A percentile compares a stretch with the other conserved stretches of the same genome.
phyloP scores from a whole-genome alignment of 2,797 vertebrate genomes.

The Helostoma temminkii region DNA sequence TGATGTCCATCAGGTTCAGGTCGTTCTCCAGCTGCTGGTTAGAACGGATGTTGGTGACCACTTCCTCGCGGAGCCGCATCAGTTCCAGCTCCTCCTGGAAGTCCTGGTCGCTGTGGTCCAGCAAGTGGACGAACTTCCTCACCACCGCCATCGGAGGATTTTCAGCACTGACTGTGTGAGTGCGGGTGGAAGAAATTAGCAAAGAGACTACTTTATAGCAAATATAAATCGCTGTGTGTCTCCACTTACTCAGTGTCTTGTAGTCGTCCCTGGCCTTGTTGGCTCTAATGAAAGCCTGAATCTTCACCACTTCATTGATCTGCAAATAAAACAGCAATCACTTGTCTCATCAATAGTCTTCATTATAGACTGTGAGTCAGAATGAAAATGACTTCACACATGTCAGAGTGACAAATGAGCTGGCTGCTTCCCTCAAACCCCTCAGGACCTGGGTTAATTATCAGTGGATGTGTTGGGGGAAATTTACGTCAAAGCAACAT shows the following conservation, averaged over 20 bases:
- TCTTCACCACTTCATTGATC: conserved; percentile 95
- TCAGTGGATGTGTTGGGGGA: conserved; percentile 20
- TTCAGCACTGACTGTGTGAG: conserved; percentile 88
- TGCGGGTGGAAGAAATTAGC: not conserved
- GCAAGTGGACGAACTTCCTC: conserved; percentile 96
- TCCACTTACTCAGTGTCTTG: conserved; percentile 95
- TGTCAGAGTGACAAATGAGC: conserved; percentile 47
- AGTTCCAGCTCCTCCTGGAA: conserved; percentile 98
- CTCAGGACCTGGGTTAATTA: conserved; percentile 27
- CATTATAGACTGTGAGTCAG: conserved; percentile 21
- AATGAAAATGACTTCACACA: conserved; percentile 30
- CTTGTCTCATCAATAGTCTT: conserved; percentile 40
- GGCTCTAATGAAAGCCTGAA: conserved; percentile 97
- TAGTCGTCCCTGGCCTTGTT: conserved; percentile 99
- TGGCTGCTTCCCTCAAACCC: conserved; percentile 7
- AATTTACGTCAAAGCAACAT: not conserved
- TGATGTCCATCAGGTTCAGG: conserved; percentile 99
- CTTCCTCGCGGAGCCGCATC: conserved; percentile 95
- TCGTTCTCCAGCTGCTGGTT: conserved; percentile 98
- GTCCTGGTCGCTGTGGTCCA: conserved; percentile 98
- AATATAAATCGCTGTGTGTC: not conserved
- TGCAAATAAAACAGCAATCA: conserved; percentile 69
- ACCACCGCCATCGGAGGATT: conserved; percentile 97
- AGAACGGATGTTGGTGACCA: conserved; percentile 96
- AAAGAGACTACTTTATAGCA: not conserved